phyloP scores from a whole-genome alignment of 2,797 vertebrate genomes.

The Poliocrania exsul region DNA sequence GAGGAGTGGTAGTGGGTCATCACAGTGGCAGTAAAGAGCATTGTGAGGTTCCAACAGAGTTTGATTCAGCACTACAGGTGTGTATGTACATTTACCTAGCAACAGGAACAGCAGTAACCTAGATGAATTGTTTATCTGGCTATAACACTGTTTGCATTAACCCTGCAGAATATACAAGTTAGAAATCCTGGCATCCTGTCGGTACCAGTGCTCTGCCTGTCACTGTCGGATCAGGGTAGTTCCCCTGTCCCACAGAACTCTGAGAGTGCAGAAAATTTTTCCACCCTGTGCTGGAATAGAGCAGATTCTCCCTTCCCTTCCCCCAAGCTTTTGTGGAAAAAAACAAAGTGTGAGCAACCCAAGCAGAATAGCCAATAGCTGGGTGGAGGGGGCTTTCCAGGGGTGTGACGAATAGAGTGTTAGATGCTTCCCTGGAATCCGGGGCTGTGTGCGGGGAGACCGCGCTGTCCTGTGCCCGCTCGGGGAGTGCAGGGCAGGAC shows the following conservation, averaged over 20 bases:
- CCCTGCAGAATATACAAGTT: neutral
- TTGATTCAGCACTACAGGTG: neutral
- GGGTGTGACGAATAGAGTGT: neutral
- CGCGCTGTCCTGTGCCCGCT: neutral
- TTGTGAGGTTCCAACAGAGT: neutral
- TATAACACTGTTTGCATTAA: neutral
- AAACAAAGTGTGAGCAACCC: slow-evolving; percentile 7
- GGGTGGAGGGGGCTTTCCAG: neutral
- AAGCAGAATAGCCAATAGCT: neutral
- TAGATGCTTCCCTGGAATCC: neutral
- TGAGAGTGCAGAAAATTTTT: neutral
- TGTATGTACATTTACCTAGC: neutral
- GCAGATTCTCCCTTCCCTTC: neutral
- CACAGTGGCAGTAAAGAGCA: neutral
- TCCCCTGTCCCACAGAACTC: neutral
- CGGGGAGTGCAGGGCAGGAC: neutral
- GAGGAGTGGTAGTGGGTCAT: accelerated
- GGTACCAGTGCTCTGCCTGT: neutral
- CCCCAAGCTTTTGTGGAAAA: slow-evolving; percentile 24
- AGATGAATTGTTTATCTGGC: neutral
- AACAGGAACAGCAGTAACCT: neutral
- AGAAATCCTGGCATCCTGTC: neutral
- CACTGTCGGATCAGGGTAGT: neutral
- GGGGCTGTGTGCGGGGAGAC: accelerated
- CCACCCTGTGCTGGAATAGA: slow-evolving; percentile 27